Percentiles rank a stretch among this genome's conserved stretches.
These are phyloP conservation scores for Thalassarche chlororhynchos DNA, from an alignment of 2,113 vertebrate genomes.

Conservation along the genomic window DNA sequence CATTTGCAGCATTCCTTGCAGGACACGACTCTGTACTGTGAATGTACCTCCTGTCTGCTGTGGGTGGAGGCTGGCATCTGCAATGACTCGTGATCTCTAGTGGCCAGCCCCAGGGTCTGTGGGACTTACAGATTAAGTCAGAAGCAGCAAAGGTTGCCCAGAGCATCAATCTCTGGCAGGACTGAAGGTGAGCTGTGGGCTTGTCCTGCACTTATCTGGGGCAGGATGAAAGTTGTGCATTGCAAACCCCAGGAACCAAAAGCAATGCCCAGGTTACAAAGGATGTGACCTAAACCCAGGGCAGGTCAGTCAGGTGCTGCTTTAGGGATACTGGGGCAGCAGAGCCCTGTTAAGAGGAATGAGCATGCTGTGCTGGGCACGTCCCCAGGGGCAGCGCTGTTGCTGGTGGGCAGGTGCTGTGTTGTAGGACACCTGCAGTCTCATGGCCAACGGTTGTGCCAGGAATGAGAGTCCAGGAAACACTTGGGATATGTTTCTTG, in stretches of 20 bases:
- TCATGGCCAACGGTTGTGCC: accelerated
- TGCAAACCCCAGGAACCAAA: neutral
- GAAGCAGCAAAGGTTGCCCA: neutral
- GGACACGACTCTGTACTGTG: accelerated
- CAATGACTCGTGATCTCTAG: neutral
- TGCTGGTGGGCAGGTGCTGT: neutral
- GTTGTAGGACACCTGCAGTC: neutral
- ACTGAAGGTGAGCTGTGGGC: neutral
- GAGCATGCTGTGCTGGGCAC: neutral
- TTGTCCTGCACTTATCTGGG: accelerated
- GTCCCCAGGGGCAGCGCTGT: too few species aligned
- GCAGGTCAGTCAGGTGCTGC: neutral
- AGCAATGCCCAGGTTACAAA: neutral
- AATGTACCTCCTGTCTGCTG: neutral
- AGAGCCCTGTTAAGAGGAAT: neutral
- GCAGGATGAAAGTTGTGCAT: neutral
- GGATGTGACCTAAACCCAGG: neutral
- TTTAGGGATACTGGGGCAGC: neutral
- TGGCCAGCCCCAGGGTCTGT: accelerated
- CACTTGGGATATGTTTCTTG: neutral
- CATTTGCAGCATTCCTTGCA: accelerated
- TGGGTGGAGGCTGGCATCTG: neutral
- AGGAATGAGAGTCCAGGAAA: neutral
- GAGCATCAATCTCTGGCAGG: neutral
- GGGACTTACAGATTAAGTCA: neutral